Evolutionary conservation across 2,888 invertebrate genomes (phyloP), one percentile per base, ranked within the genome.

Genomic region (Thera obeliscata): DNA sequence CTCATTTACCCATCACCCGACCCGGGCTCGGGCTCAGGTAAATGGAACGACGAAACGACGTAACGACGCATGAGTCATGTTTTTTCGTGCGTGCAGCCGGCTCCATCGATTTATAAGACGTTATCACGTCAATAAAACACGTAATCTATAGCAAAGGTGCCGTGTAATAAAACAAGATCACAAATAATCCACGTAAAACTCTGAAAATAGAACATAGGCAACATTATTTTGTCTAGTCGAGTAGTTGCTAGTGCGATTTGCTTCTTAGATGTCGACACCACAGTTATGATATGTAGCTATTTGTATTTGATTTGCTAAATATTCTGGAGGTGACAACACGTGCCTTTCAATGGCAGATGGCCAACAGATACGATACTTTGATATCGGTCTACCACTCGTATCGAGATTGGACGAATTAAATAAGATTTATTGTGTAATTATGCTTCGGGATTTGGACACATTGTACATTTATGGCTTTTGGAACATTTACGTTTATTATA

Each of bases 231-330:
- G 65, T 66, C 66, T 68, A 54, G 54, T 56, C 58, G 59, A 71
- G 55, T 71, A 70, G 69, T 61, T 67, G 67, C 22, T 0, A 66
- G 56, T 63, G 52, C 63, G 60, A 68, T 73, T 69, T 60, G 60
- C 69, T 61, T 61, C 62, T 55, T 50, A 59, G 61, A 56, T 60
- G 74, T 61, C 54, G 72, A 72, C 73, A 73, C 69, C 66, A 22
- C 22, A 64, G 67, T 69, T 75, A 75, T 75, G 72, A 75, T 73
- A 75, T 69, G 75, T 73, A 64, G 70, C 76, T 76, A 77, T 72
- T 79, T 74, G 72, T 78, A 78, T 78, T 72, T 76, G 76, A 81
- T 78, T 81, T 78, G 76, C 76, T 77, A 75, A 76, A 75, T 76
- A 75, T 76, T 76, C 76, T 75, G 73, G 77, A 79, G 78, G 76